Conservation (phyloP, 2,888 invertebrate species). For the Lasioglossum leucozonium region DNA sequence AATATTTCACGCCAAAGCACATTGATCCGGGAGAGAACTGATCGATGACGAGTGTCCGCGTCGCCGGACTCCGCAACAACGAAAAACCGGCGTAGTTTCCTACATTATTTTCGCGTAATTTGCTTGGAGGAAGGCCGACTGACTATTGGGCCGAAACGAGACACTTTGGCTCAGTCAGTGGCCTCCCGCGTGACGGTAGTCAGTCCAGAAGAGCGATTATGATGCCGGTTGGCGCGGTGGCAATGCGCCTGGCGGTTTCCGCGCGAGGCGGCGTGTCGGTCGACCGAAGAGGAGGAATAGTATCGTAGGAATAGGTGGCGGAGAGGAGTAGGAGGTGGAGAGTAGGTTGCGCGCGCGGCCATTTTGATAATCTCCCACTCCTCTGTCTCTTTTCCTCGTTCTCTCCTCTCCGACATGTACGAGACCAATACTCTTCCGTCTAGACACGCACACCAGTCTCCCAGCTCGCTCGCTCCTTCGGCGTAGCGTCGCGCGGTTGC, state of each 20-base stretch:
- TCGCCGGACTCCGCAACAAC: not conserved
- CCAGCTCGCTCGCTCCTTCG: not conserved
- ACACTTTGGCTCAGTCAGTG: not conserved
- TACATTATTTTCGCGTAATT: not conserved
- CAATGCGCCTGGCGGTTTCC: slow-evolving; percentile 70
- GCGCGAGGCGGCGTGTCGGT: slow-evolving; percentile 69
- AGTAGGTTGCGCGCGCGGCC: slow-evolving; percentile 80
- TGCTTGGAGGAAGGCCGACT: not conserved
- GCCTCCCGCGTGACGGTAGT: slow-evolving; percentile 56
- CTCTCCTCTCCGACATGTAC: slow-evolving; percentile 22
- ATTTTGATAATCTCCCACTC: slow-evolving; percentile 83
- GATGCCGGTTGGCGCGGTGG: slow-evolving; percentile 48
- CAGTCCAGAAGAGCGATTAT: slow-evolving; percentile 43
- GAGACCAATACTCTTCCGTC: not conserved
- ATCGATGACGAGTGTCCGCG: not conserved
- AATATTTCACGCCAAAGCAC: no score
- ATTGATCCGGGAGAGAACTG: not conserved
- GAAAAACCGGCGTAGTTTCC: not conserved
- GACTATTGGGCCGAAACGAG: not conserved
- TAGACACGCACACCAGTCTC: not conserved
- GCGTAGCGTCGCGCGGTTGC: not conserved
- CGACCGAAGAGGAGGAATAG: slow-evolving; percentile 66
- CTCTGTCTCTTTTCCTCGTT: slow-evolving; percentile 63
- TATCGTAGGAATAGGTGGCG: slow-evolving; percentile 61
- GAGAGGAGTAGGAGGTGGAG: slow-evolving; percentile 60